Base-by-base conservation (phyloP, 1,140 invertebrate species). In the Drosophila subobscura region DNA sequence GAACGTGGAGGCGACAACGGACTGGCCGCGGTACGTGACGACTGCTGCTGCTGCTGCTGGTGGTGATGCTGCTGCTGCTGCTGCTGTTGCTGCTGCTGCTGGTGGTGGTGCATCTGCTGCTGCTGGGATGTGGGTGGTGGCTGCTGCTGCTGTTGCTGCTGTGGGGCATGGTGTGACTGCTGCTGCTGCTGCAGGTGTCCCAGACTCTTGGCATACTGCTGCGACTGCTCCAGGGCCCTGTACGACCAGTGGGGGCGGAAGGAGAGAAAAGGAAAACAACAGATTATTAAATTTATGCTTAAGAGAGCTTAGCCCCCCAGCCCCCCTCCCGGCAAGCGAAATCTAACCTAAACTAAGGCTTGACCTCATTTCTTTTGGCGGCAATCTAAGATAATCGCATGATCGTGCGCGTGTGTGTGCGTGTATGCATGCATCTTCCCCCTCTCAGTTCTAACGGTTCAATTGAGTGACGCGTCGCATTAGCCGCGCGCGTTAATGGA, bases 1-100 rank as follows among this genome's bases (percentile, higher is more conserved):
- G 90, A 77, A 46, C 90, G 85, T 45, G 89, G 89, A 40, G 90
- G 90, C 23, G 90, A 91, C 49, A 91, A 45, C 20, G 90, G 90
- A 81, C 90, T 91, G 72, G 90, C 89, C 72, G 73, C 90, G 49
- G 90, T 78, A 50, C 90, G 75, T 20, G 85, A 81, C 22, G 68
- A 75, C 65, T 90, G 78, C 49, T 75, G 85, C 45, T 89, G 90
- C 16, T 86, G 88, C 0, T 86, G 72, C 0, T 78, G 83, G 0
- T 90, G 79, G 0, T 86, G 80, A 0, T 85, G 85, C 0, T 77
- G 74, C 0, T 88, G 86, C 0, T 80, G 85, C 0, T 74, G 80
- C 0, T 81, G 75, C 0, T 85, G 79, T 0, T 72, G 71, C 0
- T 85, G 80, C 0, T 77, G 77, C 0, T 83, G 79, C 3, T 79